phyloP scores from a whole-genome alignment of 2,888 invertebrate genomes.

The Hermaeophaga mercurialis region DNA sequence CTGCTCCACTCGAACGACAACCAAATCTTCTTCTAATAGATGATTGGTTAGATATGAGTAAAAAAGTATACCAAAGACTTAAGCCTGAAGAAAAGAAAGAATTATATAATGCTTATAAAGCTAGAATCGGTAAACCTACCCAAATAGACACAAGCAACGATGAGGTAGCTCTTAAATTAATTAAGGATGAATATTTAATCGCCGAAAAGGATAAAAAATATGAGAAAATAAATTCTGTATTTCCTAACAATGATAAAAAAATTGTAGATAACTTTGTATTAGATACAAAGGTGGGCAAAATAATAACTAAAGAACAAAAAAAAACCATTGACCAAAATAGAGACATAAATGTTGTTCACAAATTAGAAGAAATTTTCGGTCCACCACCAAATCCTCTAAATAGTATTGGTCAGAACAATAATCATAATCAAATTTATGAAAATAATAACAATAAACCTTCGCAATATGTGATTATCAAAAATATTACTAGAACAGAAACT shows the following conservation, averaged over 20 bases:
- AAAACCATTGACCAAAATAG: too few relatives aligned
- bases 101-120: constrained; percentile 3
- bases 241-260: too few relatives aligned
- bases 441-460: background rate
- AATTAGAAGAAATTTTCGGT: too few relatives aligned
- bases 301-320: too few relatives aligned
- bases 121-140: background rate
- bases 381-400: too few relatives aligned
- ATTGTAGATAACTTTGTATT: too few relatives aligned
- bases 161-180: background rate
- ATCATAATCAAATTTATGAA: too few relatives aligned
- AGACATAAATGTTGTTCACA: too few relatives aligned
- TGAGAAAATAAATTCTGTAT: background rate
- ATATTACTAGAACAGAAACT: background rate
- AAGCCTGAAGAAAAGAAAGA: background rate
- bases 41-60: constrained; percentile 10
- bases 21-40: constrained; percentile 19
- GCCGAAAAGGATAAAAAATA: background rate
- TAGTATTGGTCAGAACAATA: too few relatives aligned
- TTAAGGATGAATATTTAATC: constrained; percentile 1
- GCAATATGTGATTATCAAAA: background rate
- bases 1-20: constrained; percentile 16
- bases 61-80: constrained; percentile 3
- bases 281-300: too few relatives aligned
- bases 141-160: background rate